Evolutionary conservation across 1,140 invertebrate genomes (phyloP).

Genomic region (Anadara kagoshimensis): DNA sequence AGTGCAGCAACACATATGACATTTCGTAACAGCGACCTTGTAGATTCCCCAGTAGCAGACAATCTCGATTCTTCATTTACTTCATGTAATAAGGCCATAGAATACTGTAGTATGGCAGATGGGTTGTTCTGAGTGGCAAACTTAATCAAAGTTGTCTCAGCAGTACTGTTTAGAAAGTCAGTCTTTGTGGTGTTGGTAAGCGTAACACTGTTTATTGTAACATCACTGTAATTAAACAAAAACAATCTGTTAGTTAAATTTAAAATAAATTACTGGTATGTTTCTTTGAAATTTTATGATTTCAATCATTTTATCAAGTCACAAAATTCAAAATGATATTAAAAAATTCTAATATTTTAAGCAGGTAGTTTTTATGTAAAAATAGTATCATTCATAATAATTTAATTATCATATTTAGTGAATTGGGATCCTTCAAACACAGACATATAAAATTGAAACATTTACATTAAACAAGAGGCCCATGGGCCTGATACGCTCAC

Average conservation of each 20-base stretch:
- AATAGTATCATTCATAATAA: too few relatives aligned
- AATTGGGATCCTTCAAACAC: too few relatives aligned
- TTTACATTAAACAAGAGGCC: too few relatives aligned
- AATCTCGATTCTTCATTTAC: slow-evolving; percentile 56
- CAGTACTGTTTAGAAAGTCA: slow-evolving; percentile 42
- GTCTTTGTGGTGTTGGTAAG: slow-evolving; percentile 20
- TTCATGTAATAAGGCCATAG: slow-evolving; percentile 50
- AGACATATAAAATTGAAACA: background rate
- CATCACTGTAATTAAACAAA: slow-evolving; percentile 16
- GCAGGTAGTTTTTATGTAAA: background rate
- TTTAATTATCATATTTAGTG: too few relatives aligned
- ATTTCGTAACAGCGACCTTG: slow-evolving; percentile 3
- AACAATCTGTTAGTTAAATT: background rate
- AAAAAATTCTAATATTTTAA: background rate
- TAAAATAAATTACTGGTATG: too few relatives aligned
- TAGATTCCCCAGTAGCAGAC: slow-evolving; percentile 10
- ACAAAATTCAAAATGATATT: background rate
- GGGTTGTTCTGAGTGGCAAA: slow-evolving; percentile 59
- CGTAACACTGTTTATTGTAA: slow-evolving; percentile 1
- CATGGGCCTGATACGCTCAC: too few relatives aligned
- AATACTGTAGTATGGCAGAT: slow-evolving; percentile 54
- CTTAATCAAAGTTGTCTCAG: slow-evolving; percentile 33
- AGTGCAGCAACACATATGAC: slow-evolving; percentile 27
- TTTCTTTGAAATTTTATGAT: too few relatives aligned
- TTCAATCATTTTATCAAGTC: background rate